These are phyloP conservation scores for Phocoena sinus DNA, from an alignment of 2,113 vertebrate genomes.

Conservation along the genomic window DNA sequence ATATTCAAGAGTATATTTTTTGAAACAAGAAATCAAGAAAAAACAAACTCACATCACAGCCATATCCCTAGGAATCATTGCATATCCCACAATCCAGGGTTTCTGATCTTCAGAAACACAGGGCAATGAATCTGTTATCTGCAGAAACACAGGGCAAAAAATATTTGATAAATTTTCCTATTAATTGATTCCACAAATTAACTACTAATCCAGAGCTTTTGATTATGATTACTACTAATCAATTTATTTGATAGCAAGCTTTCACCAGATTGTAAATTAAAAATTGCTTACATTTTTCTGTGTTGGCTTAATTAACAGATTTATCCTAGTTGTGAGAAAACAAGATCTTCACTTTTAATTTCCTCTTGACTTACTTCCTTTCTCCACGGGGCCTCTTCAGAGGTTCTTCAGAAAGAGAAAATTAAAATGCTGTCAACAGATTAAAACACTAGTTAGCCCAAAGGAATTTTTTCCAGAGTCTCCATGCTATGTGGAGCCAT, in stretches of 20 bases:
- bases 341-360: constrained; percentile 72
- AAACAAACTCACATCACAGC: not conserved
- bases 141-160: constrained; percentile 39
- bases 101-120: constrained; percentile 66
- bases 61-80: constrained; percentile 11
- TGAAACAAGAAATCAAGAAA: constrained; percentile 23
- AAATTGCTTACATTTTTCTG: constrained; percentile 55
- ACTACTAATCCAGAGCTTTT: constrained; percentile 74
- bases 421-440: constrained; percentile 72
- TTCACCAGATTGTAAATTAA: constrained; percentile 71
- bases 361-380: constrained; percentile 69
- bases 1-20: constrained; percentile 26
- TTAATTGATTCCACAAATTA: constrained; percentile 80
- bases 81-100: constrained; percentile 17
- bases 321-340: constrained; percentile 70
- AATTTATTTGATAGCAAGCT: constrained; percentile 77
- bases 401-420: constrained; percentile 70
- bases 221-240: constrained; percentile 78
- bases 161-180: constrained; percentile 60
- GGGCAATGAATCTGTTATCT: constrained; percentile 59
- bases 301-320: constrained; percentile 72
- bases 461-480: constrained; percentile 53
- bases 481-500: not conserved
- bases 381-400: constrained; percentile 65
- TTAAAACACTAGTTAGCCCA: constrained; percentile 66